phyloP scores from a whole-genome alignment of 2,113 vertebrate genomes.

The Anguilla rostrata region DNA sequence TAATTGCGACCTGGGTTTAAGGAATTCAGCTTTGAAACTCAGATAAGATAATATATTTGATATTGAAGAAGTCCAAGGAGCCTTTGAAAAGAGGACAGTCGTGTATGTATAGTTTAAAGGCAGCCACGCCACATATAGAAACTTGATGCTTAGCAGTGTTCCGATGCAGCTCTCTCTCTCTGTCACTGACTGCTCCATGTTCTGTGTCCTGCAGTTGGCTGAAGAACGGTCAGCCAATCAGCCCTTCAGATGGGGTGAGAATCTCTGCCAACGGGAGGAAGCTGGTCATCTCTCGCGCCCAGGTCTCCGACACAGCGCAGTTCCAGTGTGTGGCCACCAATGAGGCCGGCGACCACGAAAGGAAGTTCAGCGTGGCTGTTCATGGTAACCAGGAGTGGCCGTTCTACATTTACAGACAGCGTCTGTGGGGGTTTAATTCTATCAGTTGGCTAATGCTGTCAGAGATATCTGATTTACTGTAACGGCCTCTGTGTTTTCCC shows the following conservation, averaged over 20 bases:
- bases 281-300: constrained; percentile 78
- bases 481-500: not conserved
- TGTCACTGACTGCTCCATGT: not conserved
- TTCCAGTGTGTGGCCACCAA: constrained; percentile 90
- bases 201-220: constrained; percentile 77
- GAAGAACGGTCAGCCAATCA: constrained; percentile 79
- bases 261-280: constrained; percentile 76
- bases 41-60: not conserved
- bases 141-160: not conserved
- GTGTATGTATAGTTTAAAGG: not conserved
- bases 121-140: not conserved
- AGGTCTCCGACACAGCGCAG: constrained; percentile 82
- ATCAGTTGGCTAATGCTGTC: not conserved
- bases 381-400: constrained; percentile 73
- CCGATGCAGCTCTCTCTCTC: not conserved
- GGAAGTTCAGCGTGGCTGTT: constrained; percentile 84
- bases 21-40: not conserved
- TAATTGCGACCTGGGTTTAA: not conserved
- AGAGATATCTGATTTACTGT: not conserved
- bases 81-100: not conserved
- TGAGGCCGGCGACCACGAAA: constrained; percentile 79
- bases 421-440: not conserved
- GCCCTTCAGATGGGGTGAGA: constrained; percentile 69
- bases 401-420: not conserved
- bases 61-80: not conserved